These are phyloP conservation scores for Morinoia aosen DNA, from an alignment of 2,888 invertebrate genomes.

Conservation along the genomic window DNA sequence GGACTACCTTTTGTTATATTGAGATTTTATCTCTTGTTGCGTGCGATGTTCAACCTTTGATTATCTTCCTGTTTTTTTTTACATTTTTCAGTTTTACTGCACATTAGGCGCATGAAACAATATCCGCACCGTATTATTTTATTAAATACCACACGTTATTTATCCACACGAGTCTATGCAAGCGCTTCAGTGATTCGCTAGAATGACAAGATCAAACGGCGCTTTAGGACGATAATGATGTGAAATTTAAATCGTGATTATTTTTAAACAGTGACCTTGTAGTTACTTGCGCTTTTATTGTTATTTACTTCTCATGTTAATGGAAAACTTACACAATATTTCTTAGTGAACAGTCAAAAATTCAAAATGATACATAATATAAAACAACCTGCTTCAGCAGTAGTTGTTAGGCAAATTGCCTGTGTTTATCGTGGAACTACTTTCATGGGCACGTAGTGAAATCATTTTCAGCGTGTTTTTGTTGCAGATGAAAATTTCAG, in stretches of 20 bases:
- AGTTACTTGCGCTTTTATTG: background rate
- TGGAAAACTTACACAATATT: background rate
- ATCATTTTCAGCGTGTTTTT: background rate
- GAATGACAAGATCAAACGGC: too few relatives aligned
- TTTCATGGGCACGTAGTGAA: background rate
- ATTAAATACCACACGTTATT: background rate
- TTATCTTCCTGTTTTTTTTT: background rate
- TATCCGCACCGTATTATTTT: background rate
- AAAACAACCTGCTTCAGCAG: background rate
- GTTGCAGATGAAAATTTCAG: background rate
- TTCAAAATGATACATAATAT: background rate
- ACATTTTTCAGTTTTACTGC: background rate
- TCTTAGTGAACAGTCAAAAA: background rate
- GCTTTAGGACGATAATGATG: background rate
- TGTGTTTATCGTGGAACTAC: background rate
- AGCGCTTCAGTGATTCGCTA: background rate
- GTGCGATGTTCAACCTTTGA: background rate
- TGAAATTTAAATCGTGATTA: background rate
- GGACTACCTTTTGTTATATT: background rate
- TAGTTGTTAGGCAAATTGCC: background rate
- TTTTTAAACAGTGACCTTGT: background rate
- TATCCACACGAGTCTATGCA: background rate
- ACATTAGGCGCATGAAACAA: background rate
- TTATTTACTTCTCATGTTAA: background rate
- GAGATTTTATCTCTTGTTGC: background rate